Evolutionary conservation across 2,797 vertebrate species (phyloP).

Genomic region (Dromococcyx pavoninus): DNA sequence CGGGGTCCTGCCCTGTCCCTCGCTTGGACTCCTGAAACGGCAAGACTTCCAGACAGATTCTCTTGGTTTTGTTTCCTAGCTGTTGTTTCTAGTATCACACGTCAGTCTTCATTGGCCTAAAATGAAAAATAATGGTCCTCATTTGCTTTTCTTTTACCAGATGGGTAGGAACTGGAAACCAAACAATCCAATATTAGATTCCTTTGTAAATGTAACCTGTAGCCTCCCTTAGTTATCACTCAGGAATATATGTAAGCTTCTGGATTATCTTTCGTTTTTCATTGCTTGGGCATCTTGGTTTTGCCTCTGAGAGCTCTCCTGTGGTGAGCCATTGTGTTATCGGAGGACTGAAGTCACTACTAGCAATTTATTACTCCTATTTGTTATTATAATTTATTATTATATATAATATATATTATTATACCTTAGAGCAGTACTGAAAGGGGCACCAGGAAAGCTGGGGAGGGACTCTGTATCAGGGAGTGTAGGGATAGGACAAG

Average conservation of each 20-base stretch:
- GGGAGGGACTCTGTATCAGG: too few species aligned
- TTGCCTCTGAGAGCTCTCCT: background rate
- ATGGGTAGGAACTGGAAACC: background rate
- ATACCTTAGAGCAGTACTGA: too few species aligned
- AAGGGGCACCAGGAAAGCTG: too few species aligned
- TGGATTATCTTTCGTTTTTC: background rate
- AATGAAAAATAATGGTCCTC: background rate
- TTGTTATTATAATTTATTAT: too few species aligned
- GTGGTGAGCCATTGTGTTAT: background rate
- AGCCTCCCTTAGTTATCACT: background rate
- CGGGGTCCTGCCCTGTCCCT: background rate
- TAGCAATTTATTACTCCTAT: background rate
- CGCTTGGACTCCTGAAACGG: background rate
- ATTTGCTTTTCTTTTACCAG: background rate
- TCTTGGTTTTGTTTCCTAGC: background rate
- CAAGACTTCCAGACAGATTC: background rate
- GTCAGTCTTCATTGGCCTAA: background rate
- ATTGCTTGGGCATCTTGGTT: background rate
- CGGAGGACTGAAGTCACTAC: background rate
- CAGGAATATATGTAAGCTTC: background rate
- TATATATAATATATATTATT: too few species aligned
- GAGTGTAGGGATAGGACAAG: too few species aligned
- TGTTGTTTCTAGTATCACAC: background rate
- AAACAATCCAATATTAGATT: background rate
- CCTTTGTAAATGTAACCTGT: background rate